Evolutionary conservation across 2,888 invertebrate genomes (phyloP), one percentile per base, ranked within the genome.

Genomic region (Morpho helenor): DNA sequence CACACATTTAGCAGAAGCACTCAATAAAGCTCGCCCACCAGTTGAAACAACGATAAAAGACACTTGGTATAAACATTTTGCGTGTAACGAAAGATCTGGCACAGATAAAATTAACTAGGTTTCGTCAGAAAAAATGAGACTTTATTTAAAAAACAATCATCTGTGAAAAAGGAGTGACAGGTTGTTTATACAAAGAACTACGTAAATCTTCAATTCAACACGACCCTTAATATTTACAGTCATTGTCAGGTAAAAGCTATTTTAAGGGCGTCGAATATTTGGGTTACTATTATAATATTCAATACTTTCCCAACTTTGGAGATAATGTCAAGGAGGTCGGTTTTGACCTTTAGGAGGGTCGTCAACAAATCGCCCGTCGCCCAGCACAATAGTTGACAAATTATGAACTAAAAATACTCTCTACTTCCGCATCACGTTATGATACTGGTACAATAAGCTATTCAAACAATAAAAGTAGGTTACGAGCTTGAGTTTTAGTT

Each of bases 321-420:
- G 63, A 61, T 73, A 81, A 82, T 80, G 82, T 79, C 79, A 83
- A 82, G 80, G 79, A 71, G 76, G 76, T 65, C 60, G 72, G 60
- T 63, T 65, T 8, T 76, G 76, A 78, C 80, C 79, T 82, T 81
- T 80, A 52, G 65, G 56, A 67, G 63, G 65, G 69, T 68, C 68
- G 69, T 68, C 68, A 60, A 67, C 62, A 72, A 72, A 78, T 76
- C 55, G 50, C 53, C 54, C 72, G 68, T 72, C 70, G 64, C 69
- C 68, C 71, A 69, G 72, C 74, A 77, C 75, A 75, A 80, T 79
- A 75, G 72, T 75, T 79, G 76, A 79, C 73, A 74, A 78, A 80
- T 79, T 76, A 70, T 65, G 70, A 66, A 69, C 64, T 67, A 67
- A 75, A 72, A 69, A 72, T 71, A 65, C 58, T 61, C 54, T 59